Percentiles rank a stretch among this genome's conserved stretches.
Evolutionary conservation across 2,797 vertebrate genomes (phyloP).

Genomic region (Mus minutoides): DNA sequence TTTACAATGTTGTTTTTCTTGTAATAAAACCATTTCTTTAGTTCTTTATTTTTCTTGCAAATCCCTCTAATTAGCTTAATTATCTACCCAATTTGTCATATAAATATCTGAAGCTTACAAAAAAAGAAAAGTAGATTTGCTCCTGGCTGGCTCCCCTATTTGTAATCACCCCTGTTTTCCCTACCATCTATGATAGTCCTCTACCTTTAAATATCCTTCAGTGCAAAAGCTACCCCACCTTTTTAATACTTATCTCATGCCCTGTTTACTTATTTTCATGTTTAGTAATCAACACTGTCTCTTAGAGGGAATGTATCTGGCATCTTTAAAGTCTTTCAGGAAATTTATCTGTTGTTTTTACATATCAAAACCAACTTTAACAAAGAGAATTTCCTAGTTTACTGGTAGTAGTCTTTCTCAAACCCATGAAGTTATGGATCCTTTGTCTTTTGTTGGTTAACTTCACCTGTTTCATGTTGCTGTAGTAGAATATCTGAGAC

Average conservation of each 20-base stretch:
- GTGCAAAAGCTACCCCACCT: neutral
- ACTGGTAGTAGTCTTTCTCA: neutral
- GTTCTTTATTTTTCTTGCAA: neutral
- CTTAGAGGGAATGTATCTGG: neutral
- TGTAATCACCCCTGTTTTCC: neutral
- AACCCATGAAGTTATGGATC: neutral
- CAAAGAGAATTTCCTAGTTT: neutral
- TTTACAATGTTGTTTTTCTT: neutral
- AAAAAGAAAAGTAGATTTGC: neutral
- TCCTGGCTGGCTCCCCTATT: neutral
- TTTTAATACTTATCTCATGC: neutral
- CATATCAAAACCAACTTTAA: neutral
- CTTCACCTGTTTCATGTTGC: neutral
- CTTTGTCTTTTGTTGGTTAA: constrained; percentile 35
- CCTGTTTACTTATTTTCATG: neutral
- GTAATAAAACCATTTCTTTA: neutral
- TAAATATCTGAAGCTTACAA: neutral
- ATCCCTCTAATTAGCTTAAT: neutral
- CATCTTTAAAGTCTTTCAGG: neutral
- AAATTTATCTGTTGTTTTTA: neutral
- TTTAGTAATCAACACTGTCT: neutral
- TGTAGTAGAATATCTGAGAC: neutral
- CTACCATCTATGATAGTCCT: neutral
- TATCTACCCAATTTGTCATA: neutral
- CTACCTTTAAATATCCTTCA: neutral